A percentile compares a stretch with the other conserved stretches of the same genome.
phyloP scores from a whole-genome alignment of 92 coral and sea anemone genomes.

The Epizoanthus rinbou region DNA sequence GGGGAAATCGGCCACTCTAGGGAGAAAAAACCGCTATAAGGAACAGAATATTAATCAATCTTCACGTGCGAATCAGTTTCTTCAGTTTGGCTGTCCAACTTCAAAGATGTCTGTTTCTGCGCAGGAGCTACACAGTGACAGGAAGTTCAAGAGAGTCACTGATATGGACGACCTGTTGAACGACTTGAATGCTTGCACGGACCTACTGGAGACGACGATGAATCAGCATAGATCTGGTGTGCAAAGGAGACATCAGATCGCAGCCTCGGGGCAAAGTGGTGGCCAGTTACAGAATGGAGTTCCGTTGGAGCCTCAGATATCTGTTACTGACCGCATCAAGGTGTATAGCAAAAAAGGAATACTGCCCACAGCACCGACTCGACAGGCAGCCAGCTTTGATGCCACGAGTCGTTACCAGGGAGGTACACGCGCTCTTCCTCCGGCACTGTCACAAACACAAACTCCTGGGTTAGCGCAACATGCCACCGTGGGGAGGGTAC shows the following conservation, averaged over 20 bases:
- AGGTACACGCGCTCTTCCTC: background rate
- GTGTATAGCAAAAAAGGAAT: constrained; percentile 2
- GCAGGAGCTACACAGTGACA: constrained; percentile 51
- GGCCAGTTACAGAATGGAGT: constrained; percentile 30
- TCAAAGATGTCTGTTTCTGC: constrained; percentile 49
- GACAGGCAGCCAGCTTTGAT: constrained; percentile 82
- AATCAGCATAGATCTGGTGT: constrained; percentile 48
- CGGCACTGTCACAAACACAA: constrained; percentile 32
- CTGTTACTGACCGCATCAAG: constrained; percentile 32
- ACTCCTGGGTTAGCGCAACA: constrained; percentile 18
- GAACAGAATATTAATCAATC: constrained; percentile 38
- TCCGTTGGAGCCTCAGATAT: constrained; percentile 10
- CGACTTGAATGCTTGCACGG: constrained; percentile 84
- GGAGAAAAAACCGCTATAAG: constrained; percentile 45
- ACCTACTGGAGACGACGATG: constrained; percentile 65
- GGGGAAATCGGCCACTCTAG: constrained; percentile 61
- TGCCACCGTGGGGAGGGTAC: constrained; percentile 39
- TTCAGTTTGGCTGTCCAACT: background rate
- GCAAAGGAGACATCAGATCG: constrained; percentile 14
- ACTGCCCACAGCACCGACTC: constrained; percentile 70
- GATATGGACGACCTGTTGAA: constrained; percentile 84
- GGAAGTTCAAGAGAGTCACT: constrained; percentile 63
- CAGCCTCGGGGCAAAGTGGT: constrained; percentile 1
- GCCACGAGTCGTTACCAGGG: constrained; percentile 64
- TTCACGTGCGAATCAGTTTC: constrained; percentile 43